These are phyloP conservation scores for Sarcophaga variegata DNA, from an alignment of 2,888 invertebrate genomes.

Conservation along the genomic window DNA sequence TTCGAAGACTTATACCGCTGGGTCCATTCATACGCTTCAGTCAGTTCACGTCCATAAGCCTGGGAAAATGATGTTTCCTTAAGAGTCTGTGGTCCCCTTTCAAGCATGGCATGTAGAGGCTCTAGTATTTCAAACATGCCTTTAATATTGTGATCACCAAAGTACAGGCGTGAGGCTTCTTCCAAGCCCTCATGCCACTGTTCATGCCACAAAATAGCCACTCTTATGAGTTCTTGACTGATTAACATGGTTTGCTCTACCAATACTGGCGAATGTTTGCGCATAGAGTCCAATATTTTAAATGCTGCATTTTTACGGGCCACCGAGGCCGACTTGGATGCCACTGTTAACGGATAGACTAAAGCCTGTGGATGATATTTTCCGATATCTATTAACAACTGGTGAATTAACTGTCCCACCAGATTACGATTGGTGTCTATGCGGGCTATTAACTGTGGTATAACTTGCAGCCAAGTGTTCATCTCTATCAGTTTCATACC, in stretches of 20 bases:
- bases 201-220: constrained; percentile 99
- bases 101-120: constrained; percentile 96
- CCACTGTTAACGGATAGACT: constrained; percentile 98
- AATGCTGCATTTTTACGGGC: constrained; percentile 95
- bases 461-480: constrained; percentile 99
- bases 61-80: constrained; percentile 99
- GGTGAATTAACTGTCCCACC: constrained; percentile 95
- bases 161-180: constrained; percentile 96
- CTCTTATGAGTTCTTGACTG: constrained; percentile 97
- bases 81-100: constrained; percentile 95
- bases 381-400: constrained; percentile 97
- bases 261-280: constrained; percentile 94
- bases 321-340: constrained; percentile 95
- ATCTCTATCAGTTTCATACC: constrained; percentile 97
- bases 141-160: constrained; percentile 96
- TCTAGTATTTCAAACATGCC: constrained; percentile 98
- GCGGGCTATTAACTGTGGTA: constrained; percentile 98
- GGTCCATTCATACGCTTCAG: constrained; percentile 98
- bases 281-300: constrained; percentile 96
- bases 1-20: constrained; percentile 92
- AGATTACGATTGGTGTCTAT: constrained; percentile 96
- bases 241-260: constrained; percentile 98
- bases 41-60: constrained; percentile 96
- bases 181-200: constrained; percentile 99
- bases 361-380: constrained; percentile 98